Percentiles rank a stretch among this genome's conserved stretches.
phyloP scores from a whole-genome alignment of 2,797 vertebrate genomes.

The Pseudochirops corinnae region DNA sequence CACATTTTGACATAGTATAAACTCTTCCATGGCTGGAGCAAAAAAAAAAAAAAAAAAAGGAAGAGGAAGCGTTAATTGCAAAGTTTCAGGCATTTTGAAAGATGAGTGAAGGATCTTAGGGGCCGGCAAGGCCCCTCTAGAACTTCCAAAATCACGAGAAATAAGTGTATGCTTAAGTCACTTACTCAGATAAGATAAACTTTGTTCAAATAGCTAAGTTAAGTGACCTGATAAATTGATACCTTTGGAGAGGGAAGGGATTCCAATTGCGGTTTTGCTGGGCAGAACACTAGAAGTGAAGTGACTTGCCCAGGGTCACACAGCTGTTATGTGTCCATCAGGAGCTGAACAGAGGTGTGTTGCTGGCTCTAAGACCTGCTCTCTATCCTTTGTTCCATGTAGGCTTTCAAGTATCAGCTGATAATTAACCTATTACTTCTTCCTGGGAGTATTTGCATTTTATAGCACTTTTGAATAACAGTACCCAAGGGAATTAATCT shows the following conservation, averaged over 20 bases:
- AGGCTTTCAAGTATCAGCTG: neutral
- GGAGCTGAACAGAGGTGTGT: neutral
- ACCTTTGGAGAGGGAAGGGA: neutral
- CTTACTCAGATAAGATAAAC: neutral
- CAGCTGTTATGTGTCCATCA: neutral
- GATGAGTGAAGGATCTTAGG: neutral
- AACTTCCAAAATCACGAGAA: neutral
- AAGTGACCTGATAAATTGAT: neutral
- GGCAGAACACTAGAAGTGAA: neutral
- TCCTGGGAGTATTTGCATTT: slow-evolving; percentile 58
- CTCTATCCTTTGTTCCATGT: neutral
- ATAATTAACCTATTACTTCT: neutral
- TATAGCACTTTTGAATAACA: slow-evolving; percentile 59
- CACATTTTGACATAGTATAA: neutral
- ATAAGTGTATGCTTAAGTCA: neutral
- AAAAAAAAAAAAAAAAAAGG: neutral
- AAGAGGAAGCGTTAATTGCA: neutral
- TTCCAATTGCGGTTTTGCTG: neutral
- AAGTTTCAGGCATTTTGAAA: neutral
- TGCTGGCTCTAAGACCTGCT: neutral
- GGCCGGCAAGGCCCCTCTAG: neutral
- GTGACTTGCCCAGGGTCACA: neutral
- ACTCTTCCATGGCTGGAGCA: neutral
- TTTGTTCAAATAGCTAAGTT: neutral
- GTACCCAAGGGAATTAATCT: slow-evolving; percentile 60